A percentile compares a stretch with the other conserved stretches of the same genome.
Evolutionary conservation across 2,797 vertebrate species (phyloP).

Genomic region (Tamandua tetradactyla): DNA sequence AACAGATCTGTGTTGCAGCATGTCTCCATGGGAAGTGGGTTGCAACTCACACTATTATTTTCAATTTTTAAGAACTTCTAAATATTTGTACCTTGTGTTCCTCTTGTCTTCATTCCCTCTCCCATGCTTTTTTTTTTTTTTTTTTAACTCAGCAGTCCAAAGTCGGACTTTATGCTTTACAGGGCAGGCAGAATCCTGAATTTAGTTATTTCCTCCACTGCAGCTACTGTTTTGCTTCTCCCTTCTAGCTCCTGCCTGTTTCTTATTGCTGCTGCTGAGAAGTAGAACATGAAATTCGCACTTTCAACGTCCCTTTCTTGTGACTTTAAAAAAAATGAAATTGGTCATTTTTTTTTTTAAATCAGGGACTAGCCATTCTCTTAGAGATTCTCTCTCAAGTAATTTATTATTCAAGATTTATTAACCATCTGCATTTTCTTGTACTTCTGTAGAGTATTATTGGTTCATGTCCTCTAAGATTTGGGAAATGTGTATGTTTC

Average conservation of each 20-base stretch:
- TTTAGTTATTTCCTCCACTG: slow-evolving; percentile 52
- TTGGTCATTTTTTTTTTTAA: background rate
- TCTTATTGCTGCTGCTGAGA: slow-evolving; percentile 18
- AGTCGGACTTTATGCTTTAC: slow-evolving; percentile 23
- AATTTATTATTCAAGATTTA: slow-evolving; percentile 15
- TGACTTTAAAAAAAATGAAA: slow-evolving; percentile 50
- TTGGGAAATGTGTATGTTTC: slow-evolving; percentile 37
- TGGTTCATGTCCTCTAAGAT: background rate
- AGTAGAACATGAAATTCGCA: slow-evolving; percentile 13
- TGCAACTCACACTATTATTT: background rate
- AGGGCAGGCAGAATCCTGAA: slow-evolving; percentile 29
- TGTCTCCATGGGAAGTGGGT: background rate
- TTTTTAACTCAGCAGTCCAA: background rate
- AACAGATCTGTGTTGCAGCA: background rate
- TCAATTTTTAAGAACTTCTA: background rate
- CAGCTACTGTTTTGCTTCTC: background rate
- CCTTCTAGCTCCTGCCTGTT: slow-evolving; percentile 13
- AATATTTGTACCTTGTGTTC: slow-evolving; percentile 27
- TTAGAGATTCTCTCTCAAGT: background rate
- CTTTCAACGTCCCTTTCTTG: background rate
- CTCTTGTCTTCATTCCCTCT: background rate
- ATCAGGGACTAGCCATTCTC: background rate
- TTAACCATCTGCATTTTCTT: slow-evolving; percentile 27
- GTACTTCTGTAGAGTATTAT: background rate
- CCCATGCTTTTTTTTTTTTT: background rate